phyloP scores from a whole-genome alignment of 2,888 invertebrate species.

The Andrena camellia region DNA sequence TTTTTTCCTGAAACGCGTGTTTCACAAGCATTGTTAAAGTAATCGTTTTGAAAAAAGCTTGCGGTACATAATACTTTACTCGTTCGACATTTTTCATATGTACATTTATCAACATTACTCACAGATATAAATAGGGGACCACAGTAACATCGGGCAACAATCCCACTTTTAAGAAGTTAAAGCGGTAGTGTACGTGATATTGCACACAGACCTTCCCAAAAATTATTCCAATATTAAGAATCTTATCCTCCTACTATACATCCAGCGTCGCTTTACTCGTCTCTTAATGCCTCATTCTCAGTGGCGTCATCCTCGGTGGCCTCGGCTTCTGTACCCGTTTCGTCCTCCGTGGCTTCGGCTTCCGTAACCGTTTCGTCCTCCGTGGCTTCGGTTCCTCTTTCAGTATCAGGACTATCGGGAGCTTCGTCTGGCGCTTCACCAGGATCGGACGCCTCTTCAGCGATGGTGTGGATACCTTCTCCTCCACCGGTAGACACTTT shows the following conservation, averaged over 20 bases:
- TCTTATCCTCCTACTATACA: no score
- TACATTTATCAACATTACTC: neutral
- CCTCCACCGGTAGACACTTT: neutral
- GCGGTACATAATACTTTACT: no score
- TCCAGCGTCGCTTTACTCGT: no score
- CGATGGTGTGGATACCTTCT: neutral
- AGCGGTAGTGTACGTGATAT: no score
- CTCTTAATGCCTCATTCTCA: neutral
- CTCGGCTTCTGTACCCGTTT: slow-evolving; percentile 16
- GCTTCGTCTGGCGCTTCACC: slow-evolving; percentile 11
- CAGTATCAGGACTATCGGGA: slow-evolving; percentile 10
- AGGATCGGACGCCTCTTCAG: slow-evolving; percentile 20
- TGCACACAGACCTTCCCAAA: neutral
- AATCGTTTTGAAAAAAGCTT: neutral
- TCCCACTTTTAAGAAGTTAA: neutral
- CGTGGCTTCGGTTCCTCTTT: slow-evolving; percentile 27
- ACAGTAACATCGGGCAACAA: neutral
- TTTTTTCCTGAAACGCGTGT: neutral
- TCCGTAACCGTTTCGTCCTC: slow-evolving; percentile 39
- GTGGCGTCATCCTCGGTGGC: slow-evolving; percentile 24
- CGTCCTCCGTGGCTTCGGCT: slow-evolving; percentile 30
- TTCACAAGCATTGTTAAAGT: neutral
- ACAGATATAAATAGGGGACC: neutral
- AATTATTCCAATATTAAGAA: neutral
- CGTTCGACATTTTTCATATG: no score